Percentiles rank a stretch among this genome's conserved stretches.
These are phyloP conservation scores for Pelosia muscerda DNA, from an alignment of 2,888 invertebrate species.

Conservation along the genomic window DNA sequence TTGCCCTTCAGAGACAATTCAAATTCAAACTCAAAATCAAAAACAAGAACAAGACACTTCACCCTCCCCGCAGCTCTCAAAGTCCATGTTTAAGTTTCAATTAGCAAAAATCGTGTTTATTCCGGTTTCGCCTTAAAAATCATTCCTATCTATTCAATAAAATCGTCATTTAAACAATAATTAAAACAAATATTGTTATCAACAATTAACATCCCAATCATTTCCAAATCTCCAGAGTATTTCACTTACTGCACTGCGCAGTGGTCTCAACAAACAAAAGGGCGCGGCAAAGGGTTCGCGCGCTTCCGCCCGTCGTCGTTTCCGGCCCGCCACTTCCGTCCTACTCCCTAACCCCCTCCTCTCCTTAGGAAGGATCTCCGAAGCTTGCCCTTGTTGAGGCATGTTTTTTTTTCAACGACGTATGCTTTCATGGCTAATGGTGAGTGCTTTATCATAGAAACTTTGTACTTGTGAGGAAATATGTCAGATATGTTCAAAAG, in stretches of 20 bases:
- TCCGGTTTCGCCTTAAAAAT: background rate
- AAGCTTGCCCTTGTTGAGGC: conserved; percentile 46
- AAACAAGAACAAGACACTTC: too few relatives aligned
- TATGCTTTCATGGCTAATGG: conserved; percentile 63
- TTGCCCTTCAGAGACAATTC: background rate
- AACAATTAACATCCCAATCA: conserved; percentile 21
- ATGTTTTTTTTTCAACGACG: conserved; percentile 58
- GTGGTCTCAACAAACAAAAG: conserved; percentile 73
- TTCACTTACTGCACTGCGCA: conserved; percentile 31
- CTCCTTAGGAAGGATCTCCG: conserved; percentile 49
- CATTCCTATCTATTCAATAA: background rate
- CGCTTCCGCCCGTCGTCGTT: conserved; percentile 77
- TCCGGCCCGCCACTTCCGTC: conserved; percentile 71
- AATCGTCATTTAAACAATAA: background rate
- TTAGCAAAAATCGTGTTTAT: background rate
- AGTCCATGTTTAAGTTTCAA: background rate
- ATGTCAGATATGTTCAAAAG: conserved; percentile 18
- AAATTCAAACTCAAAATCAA: too few relatives aligned
- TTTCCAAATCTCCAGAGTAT: conserved; percentile 26
- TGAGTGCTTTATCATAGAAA: conserved; percentile 62
- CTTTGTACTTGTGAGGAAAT: conserved; percentile 29
- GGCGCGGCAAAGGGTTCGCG: conserved; percentile 76
- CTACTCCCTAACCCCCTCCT: conserved; percentile 42
- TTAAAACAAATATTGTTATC: background rate
- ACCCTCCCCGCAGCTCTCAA: too few relatives aligned